Base-by-base conservation (phyloP, 2,888 invertebrate species). In the Dorcus parallelipipedus region DNA sequence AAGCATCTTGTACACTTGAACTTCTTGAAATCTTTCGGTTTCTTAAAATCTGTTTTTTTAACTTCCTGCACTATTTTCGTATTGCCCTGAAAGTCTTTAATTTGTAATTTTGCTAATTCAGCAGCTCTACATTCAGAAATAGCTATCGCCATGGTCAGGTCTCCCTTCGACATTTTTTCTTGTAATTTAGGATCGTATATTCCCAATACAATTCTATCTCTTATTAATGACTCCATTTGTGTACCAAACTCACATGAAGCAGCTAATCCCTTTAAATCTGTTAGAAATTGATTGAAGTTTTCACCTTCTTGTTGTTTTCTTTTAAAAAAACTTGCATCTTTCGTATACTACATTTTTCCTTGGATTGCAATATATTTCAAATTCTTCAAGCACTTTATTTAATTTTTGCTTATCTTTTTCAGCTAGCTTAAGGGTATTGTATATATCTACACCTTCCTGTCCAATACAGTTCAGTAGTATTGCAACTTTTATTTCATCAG, bases 321-420 rank as follows among this genome's bases (percentile, higher is more conserved):
- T 42, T 60, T 65, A 43, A 62, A 57, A 43, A 69, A n/a, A n/a
- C n/a, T n/a, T n/a, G n/a, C n/a, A n/a, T n/a, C n/a, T n/a, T n/a
- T n/a, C n/a, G n/a, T n/a, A 55, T 5, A 54, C 58, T 8, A 61
- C 62, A n/a, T 78, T 73, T 59, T 74, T 71, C 41, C 77, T 69
- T 48, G 80, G 68, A 53, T 71, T 67, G 5, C 53, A 53, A 49
- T 62, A 58, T 7, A 51, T 45, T 42, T 62, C 57, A 48, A 61
- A 60, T 9, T 48, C 49, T 41, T 60, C 38, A 10, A 59, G 42
- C 7, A 60, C 49, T 38, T 58, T 51, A 9, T 59, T 45, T 39
- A 48, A 57, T 51, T 56, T 45, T 42, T 42, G 48, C 26, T 26
- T 54, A 3, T 64, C 58, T 42, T 52, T 49, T 48, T 59, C 55